Percentiles rank a stretch among this genome's conserved stretches.
These are phyloP conservation scores for Hydroisotoma schaefferi DNA, from an alignment of 2,888 invertebrate genomes.

Conservation along the genomic window DNA sequence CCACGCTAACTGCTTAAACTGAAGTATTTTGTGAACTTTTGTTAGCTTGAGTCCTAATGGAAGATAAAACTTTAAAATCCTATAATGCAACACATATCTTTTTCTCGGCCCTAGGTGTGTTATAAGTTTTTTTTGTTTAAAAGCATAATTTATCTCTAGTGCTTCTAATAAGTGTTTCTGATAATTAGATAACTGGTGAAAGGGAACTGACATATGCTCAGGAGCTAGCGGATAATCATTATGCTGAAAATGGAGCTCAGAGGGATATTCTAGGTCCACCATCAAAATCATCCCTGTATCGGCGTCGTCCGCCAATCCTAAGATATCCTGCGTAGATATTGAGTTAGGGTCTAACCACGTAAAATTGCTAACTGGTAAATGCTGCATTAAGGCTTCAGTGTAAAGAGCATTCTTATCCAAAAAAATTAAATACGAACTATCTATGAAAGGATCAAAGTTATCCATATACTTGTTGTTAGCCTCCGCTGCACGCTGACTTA, in stretches of 20 bases:
- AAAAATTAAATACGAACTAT: neutral
- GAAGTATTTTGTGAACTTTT: slow-evolving; percentile 10
- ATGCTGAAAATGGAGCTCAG: neutral
- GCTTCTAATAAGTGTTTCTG: slow-evolving; percentile 9
- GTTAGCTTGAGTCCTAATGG: slow-evolving; percentile 1
- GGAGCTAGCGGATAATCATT: neutral
- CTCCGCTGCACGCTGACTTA: neutral
- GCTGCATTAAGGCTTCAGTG: neutral
- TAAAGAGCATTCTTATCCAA: neutral
- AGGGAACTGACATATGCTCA: neutral
- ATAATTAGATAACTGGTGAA: slow-evolving; percentile 8
- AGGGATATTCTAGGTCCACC: neutral
- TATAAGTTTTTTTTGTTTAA: slow-evolving; percentile 10
- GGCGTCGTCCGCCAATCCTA: neutral
- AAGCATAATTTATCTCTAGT: neutral
- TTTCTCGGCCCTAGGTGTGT: slow-evolving; percentile 9
- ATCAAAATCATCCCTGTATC: neutral
- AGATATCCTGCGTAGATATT: neutral
- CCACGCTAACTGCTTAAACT: slow-evolving; percentile 17
- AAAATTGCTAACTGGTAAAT: neutral
- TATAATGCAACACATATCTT: slow-evolving; percentile 10
- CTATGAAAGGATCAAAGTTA: neutral
- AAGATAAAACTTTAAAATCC: slow-evolving; percentile 10
- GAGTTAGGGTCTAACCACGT: neutral
- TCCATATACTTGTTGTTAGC: neutral